A percentile compares a stretch with the other conserved stretches of the same genome.
Evolutionary conservation across 2,888 invertebrate species (phyloP).

Genomic region (Archips xylosteana): DNA sequence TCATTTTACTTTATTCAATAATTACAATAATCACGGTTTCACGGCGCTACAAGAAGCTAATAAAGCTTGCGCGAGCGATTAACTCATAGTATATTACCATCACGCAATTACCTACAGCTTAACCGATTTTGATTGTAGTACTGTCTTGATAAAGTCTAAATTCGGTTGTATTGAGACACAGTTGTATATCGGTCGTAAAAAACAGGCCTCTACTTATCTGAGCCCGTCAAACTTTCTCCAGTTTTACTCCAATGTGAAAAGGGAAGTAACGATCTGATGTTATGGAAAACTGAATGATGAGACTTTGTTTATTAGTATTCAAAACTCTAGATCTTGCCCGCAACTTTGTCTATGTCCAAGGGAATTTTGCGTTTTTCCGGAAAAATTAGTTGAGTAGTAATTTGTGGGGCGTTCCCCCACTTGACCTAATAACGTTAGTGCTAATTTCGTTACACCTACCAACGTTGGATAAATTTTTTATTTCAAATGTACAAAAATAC

Average conservation of each 20-base stretch:
- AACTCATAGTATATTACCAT: neutral
- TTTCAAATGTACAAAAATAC: no score
- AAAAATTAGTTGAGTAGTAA: no score
- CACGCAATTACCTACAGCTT: conserved; percentile 10
- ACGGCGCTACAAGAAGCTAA: conserved; percentile 14
- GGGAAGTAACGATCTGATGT: neutral
- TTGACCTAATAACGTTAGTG: no score
- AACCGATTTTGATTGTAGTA: neutral
- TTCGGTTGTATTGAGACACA: neutral
- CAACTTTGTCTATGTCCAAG: no score
- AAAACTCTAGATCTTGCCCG: no score
- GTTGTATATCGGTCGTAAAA: conserved; percentile 12
- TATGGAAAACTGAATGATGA: neutral
- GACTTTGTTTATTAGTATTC: no score
- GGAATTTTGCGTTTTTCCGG: no score
- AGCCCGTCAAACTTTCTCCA: conserved; percentile 5
- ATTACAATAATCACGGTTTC: conserved; percentile 10
- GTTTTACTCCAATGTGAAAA: conserved; percentile 7
- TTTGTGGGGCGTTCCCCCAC: no score
- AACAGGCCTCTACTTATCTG: conserved; percentile 13
- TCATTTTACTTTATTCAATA: neutral
- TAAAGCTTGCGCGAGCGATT: conserved; percentile 23
- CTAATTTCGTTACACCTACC: no score
- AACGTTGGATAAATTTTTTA: no score
- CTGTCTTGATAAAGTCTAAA: neutral